phyloP scores from a whole-genome alignment of 1,140 invertebrate genomes.

The Zaprionus tsacasi region DNA sequence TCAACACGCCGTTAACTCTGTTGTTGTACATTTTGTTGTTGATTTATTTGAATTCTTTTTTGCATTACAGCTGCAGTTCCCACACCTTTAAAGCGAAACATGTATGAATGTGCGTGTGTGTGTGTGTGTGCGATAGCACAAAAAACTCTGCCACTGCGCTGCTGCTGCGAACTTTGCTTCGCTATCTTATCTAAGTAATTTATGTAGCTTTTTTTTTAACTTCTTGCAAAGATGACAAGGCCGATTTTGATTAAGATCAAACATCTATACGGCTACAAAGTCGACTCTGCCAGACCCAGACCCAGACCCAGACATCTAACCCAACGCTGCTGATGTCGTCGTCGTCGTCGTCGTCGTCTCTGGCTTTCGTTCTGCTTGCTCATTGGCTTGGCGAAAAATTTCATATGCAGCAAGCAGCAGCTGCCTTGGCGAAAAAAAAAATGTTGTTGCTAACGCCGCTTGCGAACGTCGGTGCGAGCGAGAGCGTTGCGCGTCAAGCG shows the following conservation, averaged over 20 bases:
- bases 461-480: conserved; percentile 52
- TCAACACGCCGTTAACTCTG: not conserved
- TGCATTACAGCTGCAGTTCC: not conserved
- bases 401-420: conserved; percentile 71
- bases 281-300: not conserved
- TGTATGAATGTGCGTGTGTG: not conserved
- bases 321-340: not conserved
- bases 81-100: not conserved
- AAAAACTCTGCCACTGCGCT: not conserved
- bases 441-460: conserved; percentile 83
- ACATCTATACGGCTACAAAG: conserved; percentile 10
- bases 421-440: conserved; percentile 63
- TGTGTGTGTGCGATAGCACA: not conserved
- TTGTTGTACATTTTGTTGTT: not conserved
- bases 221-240: not conserved
- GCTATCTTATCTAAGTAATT: not conserved
- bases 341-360: not conserved
- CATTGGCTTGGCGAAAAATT: conserved; percentile 52
- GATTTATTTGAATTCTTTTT: conserved; percentile 1
- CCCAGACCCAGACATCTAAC: not conserved
- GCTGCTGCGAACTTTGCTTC: not conserved
- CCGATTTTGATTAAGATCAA: conserved; percentile 12
- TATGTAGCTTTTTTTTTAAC: not conserved
- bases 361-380: not conserved
- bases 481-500: conserved; percentile 39